Evolutionary conservation across 2,797 vertebrate species (phyloP).

Genomic region (Sphenodon punctatus): DNA sequence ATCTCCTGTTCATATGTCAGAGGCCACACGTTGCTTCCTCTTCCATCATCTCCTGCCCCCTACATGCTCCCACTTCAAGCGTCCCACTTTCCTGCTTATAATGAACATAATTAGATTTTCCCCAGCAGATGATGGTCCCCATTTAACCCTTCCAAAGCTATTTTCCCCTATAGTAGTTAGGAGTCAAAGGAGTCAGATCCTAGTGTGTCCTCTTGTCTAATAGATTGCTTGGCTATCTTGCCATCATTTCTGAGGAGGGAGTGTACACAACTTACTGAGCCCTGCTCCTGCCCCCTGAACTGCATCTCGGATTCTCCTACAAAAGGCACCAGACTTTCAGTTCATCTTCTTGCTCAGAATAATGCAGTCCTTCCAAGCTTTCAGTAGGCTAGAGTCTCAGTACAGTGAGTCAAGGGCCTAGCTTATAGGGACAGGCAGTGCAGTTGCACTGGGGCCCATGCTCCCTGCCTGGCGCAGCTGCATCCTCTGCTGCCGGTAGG

Average conservation of each 20-base stretch:
- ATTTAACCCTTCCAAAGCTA: background rate
- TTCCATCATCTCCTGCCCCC: background rate
- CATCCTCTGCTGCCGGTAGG: too few species aligned
- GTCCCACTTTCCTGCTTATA: background rate
- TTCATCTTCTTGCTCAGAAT: too few species aligned
- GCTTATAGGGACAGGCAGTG: too few species aligned
- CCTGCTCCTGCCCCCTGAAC: too few species aligned
- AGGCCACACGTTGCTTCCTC: background rate
- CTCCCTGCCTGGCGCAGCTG: too few species aligned
- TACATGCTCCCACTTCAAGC: background rate
- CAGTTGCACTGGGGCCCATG: too few species aligned
- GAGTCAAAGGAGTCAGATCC: background rate
- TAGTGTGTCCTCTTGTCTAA: background rate
- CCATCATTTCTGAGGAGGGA: background rate
- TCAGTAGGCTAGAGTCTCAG: too few species aligned
- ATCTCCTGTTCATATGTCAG: background rate
- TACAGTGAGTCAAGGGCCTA: too few species aligned
- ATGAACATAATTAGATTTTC: background rate
- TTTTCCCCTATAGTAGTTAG: too few species aligned
- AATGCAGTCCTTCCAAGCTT: too few species aligned
- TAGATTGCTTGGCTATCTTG: background rate
- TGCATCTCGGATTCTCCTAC: too few species aligned
- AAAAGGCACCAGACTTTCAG: too few species aligned
- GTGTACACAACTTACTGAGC: background rate
- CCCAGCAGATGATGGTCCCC: background rate